Evolutionary conservation across 2,113 vertebrate genomes (phyloP), one percentile per base, ranked within the genome.

Genomic region (Neotragus moschatus): DNA sequence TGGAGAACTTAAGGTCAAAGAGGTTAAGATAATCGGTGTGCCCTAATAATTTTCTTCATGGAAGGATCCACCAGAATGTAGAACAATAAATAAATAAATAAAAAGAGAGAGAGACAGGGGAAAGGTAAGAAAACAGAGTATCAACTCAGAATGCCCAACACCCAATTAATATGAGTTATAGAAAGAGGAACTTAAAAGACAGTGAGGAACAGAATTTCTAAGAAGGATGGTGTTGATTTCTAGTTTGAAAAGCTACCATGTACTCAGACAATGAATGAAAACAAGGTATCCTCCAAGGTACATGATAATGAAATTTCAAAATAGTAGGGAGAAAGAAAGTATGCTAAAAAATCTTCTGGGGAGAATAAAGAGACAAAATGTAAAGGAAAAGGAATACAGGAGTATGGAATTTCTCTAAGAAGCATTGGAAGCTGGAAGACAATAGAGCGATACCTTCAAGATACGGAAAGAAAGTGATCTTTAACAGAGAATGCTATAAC

Each of bases 381-480:
- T 91, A 75, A 84, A 88, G 2, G 23, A 86, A 96, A 49, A 33
- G 3, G 26, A 79, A 43, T 73, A 25, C 56, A n/a, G 88, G 30
- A 30, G 2, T n/a, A n/a, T 51, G 12, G 4, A 0, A 77, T 53
- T 80, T 91, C 8, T 79, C 91, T 88, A 75, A 94, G 70, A 92
- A 94, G 73, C 17, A 77, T 7, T 49, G 30, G 26, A 85, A 94
- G 47, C 36, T 73, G 17, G n/a, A 56, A 73, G 47, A 55, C 60
- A 79, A 25, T 47, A 87, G 26, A 55, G 33, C 3, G 4, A 33
- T 88, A 28, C 33, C n/a, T 88, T 96, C 49, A 96, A 53, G 63
- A 79, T 90, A 87, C 43, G 84, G 25, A 94, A 73, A 94, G 75
- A 96, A 90, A 87, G 85, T 90, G 12, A 91, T 45, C 36, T 96